These are phyloP conservation scores for Mactra quadrangularis DNA, from an alignment of 1,140 invertebrate species.

Conservation along the genomic window DNA sequence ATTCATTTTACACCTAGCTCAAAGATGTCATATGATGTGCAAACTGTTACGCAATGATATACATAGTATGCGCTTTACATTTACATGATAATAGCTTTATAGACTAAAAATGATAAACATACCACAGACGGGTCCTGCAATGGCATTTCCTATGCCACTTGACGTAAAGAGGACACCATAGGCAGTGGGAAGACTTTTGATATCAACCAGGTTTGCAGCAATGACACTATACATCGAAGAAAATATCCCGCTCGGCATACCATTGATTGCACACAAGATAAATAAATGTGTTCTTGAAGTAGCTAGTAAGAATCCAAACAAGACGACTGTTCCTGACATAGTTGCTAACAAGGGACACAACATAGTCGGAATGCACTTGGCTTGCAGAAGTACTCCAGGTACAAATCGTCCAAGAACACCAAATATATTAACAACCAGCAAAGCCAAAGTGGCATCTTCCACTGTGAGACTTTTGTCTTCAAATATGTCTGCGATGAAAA, in stretches of 20 bases:
- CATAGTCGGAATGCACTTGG: neutral
- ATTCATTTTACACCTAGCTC: too few species aligned
- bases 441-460: neutral
- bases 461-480: neutral
- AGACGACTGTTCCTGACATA: neutral
- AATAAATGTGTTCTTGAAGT: neutral
- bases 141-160: neutral
- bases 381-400: neutral
- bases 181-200: neutral
- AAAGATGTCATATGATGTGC: too few species aligned
- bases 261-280: neutral
- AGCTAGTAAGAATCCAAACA: neutral
- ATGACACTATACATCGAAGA: neutral
- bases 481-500: slow-evolving; percentile 15
- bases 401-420: neutral
- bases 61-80: too few species aligned
- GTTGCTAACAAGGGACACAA: neutral
- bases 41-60: too few species aligned
- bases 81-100: too few species aligned
- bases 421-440: neutral
- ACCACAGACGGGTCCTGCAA: neutral
- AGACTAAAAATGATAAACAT: neutral
- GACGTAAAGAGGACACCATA: slow-evolving; percentile 2
- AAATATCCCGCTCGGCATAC: neutral
- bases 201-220: neutral